These are phyloP conservation scores for Busseola fusca DNA, from an alignment of 2,888 invertebrate genomes.

Conservation along the genomic window DNA sequence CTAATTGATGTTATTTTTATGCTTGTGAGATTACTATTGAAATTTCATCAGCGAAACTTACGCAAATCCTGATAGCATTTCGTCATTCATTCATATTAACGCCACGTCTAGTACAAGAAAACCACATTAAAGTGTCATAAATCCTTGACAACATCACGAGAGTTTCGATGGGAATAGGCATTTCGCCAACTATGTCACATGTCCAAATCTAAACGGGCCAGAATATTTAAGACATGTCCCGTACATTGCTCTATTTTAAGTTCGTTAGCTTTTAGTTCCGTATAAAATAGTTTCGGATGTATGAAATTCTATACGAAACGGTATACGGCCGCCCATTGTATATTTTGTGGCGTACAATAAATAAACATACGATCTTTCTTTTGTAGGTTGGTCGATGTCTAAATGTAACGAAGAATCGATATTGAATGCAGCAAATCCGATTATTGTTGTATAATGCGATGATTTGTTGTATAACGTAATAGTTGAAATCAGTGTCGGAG, in stretches of 20 bases:
- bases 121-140: not conserved
- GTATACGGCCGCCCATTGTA: not conserved
- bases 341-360: too few relatives aligned
- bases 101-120: not conserved
- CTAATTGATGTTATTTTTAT: conserved; percentile 17
- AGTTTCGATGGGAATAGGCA: conserved; percentile 35
- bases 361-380: not conserved
- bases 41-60: not conserved
- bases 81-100: not conserved
- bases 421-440: conserved; percentile 35
- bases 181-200: conserved; percentile 57
- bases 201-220: conserved; percentile 33
- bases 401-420: conserved; percentile 24
- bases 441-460: conserved; percentile 28
- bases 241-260: conserved; percentile 54
- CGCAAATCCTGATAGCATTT: not conserved
- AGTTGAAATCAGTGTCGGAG: not conserved
- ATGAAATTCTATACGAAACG: conserved; percentile 14
- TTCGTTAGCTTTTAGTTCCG: conserved; percentile 33
- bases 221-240: conserved; percentile 36
- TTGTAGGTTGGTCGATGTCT: not conserved
- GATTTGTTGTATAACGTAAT: not conserved
- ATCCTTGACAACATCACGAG: conserved; percentile 14
- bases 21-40: not conserved
- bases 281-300: not conserved